These are phyloP conservation scores for Otolemur crassicaudatus DNA, from an alignment of 2,797 vertebrate genomes.

Conservation along the genomic window DNA sequence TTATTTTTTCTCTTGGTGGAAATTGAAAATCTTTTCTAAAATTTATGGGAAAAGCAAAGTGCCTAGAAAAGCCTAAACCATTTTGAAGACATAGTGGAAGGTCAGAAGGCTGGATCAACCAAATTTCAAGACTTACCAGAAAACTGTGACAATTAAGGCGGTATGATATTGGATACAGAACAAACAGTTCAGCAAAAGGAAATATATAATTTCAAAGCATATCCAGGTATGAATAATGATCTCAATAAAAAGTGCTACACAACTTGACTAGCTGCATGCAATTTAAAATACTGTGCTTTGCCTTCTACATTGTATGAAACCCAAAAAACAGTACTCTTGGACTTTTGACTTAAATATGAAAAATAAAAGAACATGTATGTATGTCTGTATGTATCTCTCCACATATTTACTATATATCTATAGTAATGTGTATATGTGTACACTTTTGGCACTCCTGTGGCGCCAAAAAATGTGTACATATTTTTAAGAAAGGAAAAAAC, in stretches of 20 bases:
- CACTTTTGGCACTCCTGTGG: too few relatives aligned
- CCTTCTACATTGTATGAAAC: neutral
- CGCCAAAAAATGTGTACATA: too few relatives aligned
- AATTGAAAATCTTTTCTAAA: neutral
- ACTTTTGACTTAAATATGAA: neutral
- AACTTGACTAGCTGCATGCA: too few relatives aligned
- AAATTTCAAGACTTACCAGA: neutral
- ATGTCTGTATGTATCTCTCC: neutral
- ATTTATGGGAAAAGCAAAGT: neutral
- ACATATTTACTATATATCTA: neutral
- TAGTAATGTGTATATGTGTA: too few relatives aligned
- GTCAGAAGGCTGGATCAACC: neutral
- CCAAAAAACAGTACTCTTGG: neutral
- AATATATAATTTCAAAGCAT: neutral
- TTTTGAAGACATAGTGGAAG: neutral
- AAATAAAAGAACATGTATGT: neutral
- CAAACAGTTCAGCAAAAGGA: neutral
- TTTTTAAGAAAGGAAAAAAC: too few relatives aligned
- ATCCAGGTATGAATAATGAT: neutral
- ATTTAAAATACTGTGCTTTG: neutral
- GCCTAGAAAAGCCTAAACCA: neutral
- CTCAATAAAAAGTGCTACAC: neutral
- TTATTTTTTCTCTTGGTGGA: neutral
- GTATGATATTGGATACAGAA: neutral
- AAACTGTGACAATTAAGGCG: neutral